A percentile compares a stretch with the other conserved stretches of the same genome.
Conservation (phyloP, 92 coral and sea anemone genomes). For the Porites cylindrica region DNA sequence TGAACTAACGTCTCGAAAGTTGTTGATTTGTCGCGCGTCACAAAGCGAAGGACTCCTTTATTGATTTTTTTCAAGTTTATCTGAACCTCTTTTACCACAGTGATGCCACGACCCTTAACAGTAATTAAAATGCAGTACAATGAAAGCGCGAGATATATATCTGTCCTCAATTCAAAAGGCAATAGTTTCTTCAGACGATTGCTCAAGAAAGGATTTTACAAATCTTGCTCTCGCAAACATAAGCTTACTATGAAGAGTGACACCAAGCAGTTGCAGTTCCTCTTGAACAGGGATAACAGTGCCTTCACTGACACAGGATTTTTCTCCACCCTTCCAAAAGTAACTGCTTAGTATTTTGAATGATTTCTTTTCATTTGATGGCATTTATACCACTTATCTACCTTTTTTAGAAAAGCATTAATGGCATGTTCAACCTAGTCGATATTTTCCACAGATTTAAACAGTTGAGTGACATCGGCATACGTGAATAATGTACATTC, state of each 20-base stretch:
- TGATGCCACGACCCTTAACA: too few relatives aligned
- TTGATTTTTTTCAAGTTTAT: neutral
- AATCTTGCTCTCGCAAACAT: slow-evolving; percentile 54
- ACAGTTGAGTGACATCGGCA: too few relatives aligned
- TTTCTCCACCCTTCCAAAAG: slow-evolving; percentile 33
- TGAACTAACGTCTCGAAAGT: too few relatives aligned
- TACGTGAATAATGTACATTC: too few relatives aligned
- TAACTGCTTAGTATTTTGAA: slow-evolving; percentile 27
- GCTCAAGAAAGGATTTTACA: slow-evolving; percentile 48
- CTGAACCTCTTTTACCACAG: slow-evolving; percentile 1
- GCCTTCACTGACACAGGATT: slow-evolving; percentile 41
- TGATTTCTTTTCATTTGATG: slow-evolving; percentile 23
- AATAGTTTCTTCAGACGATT: slow-evolving; percentile 52
- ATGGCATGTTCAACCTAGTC: neutral
- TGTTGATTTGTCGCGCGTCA: too few relatives aligned
- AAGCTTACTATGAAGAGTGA: slow-evolving; percentile 43
- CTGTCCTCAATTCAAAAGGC: slow-evolving; percentile 32
- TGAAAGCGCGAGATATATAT: slow-evolving; percentile 26
- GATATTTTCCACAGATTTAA: too few relatives aligned
- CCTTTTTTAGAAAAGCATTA: slow-evolving; percentile 38
- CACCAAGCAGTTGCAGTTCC: slow-evolving; percentile 52
- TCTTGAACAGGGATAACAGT: slow-evolving; percentile 25
- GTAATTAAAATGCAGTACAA: neutral
- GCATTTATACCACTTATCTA: slow-evolving; percentile 40
- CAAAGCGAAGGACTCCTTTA: neutral